These are phyloP conservation scores for Meliscaeva auricollis DNA, from an alignment of 2,888 invertebrate genomes.

Conservation along the genomic window DNA sequence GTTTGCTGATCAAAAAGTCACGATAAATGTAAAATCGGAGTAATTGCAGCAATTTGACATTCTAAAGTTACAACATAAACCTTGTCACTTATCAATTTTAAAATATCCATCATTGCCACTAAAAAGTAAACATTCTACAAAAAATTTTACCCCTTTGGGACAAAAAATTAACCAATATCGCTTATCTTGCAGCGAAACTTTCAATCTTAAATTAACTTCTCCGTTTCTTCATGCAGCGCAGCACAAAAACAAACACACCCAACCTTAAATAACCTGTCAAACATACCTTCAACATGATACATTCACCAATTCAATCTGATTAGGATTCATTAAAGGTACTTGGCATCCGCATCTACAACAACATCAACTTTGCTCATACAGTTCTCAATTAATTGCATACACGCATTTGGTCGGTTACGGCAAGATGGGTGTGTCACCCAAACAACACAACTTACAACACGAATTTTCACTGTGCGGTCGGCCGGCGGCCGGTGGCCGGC, in stretches of 20 bases:
- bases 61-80: too few species aligned
- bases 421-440: conserved; percentile 59
- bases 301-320: conserved; percentile 35
- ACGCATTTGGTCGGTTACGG: conserved; percentile 2
- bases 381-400: conserved; percentile 50
- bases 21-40: too few species aligned
- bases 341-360: conserved; percentile 15
- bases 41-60: too few species aligned
- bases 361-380: background rate
- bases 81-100: too few species aligned
- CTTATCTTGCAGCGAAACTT: background rate
- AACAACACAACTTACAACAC: conserved; percentile 29
- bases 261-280: conserved; percentile 36
- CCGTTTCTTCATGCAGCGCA: too few species aligned
- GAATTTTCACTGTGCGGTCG: conserved; percentile 35
- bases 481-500: too few species aligned
- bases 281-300: conserved; percentile 36
- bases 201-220: background rate
- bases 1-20: too few species aligned
- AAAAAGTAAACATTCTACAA: too few species aligned
- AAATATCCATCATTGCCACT: too few species aligned
- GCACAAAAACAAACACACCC: conserved; percentile 32
- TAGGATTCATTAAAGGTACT: conserved; percentile 61
- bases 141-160: too few species aligned
- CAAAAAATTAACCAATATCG: too few species aligned